Conservation (phyloP, 2,113 vertebrate genomes). For the Deroptyus accipitrinus region DNA sequence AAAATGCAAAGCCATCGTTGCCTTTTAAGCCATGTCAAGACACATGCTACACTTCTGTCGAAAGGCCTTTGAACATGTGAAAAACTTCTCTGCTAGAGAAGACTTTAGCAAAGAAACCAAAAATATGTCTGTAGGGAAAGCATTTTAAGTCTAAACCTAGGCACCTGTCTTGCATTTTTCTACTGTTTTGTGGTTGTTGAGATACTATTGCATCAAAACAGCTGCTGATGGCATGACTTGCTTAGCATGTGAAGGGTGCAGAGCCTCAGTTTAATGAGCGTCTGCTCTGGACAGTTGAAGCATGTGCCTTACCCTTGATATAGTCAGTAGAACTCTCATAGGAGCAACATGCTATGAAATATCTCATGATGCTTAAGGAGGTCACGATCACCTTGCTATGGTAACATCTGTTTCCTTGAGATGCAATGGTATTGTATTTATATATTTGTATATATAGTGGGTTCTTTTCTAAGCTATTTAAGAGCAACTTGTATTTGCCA, state of each 20-base stretch:
- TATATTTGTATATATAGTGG: not conserved
- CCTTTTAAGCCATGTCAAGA: not conserved
- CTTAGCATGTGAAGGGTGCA: too few relatives aligned
- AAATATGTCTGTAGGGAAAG: not conserved
- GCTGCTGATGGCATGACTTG: fast-evolving
- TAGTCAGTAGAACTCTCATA: not conserved
- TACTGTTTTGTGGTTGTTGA: not conserved
- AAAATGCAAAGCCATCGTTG: not conserved
- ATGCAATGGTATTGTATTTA: not conserved
- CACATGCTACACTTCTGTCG: not conserved
- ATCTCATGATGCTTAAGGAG: not conserved
- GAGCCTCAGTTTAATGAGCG: not conserved
- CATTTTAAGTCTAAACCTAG: not conserved
- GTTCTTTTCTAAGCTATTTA: not conserved
- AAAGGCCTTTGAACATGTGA: not conserved
- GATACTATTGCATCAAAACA: fast-evolving
- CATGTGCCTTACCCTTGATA: not conserved
- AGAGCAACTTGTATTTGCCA: not conserved
- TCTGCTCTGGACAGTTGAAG: not conserved
- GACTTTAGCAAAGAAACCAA: not conserved
- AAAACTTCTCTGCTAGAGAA: not conserved
- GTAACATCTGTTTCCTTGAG: not conserved
- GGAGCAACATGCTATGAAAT: not conserved
- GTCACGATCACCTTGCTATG: not conserved
- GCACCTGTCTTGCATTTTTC: not conserved